Conservation (phyloP, 2,888 invertebrate species). For the Platerodrilus igneus region DNA sequence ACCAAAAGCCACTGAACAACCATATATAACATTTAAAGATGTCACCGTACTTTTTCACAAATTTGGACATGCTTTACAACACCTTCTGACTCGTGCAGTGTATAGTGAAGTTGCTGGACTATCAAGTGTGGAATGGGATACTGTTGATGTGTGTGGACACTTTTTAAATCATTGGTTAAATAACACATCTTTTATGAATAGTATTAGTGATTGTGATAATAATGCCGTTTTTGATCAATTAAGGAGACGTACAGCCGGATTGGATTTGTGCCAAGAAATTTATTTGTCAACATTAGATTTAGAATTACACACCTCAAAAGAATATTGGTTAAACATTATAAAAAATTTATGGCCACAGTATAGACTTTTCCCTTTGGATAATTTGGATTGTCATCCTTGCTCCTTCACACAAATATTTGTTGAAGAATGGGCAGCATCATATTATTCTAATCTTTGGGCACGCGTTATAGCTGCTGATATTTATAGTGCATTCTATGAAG, state of each 20-base stretch:
- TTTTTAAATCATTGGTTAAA: slow-evolving; percentile 80
- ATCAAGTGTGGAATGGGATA: slow-evolving; percentile 91
- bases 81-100: slow-evolving; percentile 74
- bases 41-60: slow-evolving; percentile 72
- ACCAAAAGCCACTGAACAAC: slow-evolving; percentile 59
- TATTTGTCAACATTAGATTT: slow-evolving; percentile 80
- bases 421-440: slow-evolving; percentile 80
- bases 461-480: slow-evolving; percentile 87
- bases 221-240: slow-evolving; percentile 63
- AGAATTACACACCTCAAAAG: slow-evolving; percentile 68
- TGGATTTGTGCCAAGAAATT: slow-evolving; percentile 73
- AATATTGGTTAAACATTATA: slow-evolving; percentile 80
- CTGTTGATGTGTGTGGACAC: slow-evolving; percentile 75
- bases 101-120: slow-evolving; percentile 82
- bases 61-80: slow-evolving; percentile 85
- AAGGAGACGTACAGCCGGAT: slow-evolving; percentile 72
- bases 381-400: slow-evolving; percentile 79
- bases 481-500: slow-evolving; percentile 79
- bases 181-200: slow-evolving; percentile 54
- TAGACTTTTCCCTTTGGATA: slow-evolving; percentile 68
- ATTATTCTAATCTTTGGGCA: slow-evolving; percentile 83
- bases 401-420: slow-evolving; percentile 79
- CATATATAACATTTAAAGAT: slow-evolving; percentile 71
- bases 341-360: slow-evolving; percentile 76
- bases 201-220: slow-evolving; percentile 69